Base-by-base conservation (phyloP, 2,797 vertebrate species). In the Centroberyx gerrardi region DNA sequence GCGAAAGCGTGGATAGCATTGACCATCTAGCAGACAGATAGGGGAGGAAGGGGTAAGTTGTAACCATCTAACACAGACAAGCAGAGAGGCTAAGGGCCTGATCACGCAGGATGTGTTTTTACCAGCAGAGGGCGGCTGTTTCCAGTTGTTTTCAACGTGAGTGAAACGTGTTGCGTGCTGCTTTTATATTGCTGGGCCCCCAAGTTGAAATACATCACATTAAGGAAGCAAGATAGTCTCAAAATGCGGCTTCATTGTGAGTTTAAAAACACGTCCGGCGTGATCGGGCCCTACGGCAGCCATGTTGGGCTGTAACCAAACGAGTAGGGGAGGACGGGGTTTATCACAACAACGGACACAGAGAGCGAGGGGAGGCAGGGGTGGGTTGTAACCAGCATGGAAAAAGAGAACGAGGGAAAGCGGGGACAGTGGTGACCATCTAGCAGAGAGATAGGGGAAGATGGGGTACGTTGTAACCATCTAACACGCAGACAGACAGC, bases 401-500 rank as follows among this genome's bases (percentile, higher is more conserved):
- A 15, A 5, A 42, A 15, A 49, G 3, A 33, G 4, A 48, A 17
- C 42, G 13, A 13, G 13, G 44, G 44, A 48, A 28, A 55, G 27
- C 22, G 29, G 44, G 70, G 15, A 49, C 48, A 28, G 70, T 7
- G 4, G 62, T 3, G 53, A 51, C 9, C 3, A 44, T 36, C 56
- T 1, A 44, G 55, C 63, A 63, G 67, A 71, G 74, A 22, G 18
- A 68, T 2, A 17, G 15, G 15, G 13, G 13, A 8, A 48, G 54
- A 4, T 0, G 14, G 70, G 56, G 31, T 18, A 69, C 72, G 62
- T 68, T 46, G 29, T 8, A 58, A 83, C 61, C 70, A 74, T 27
- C 46, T 49, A 75, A 68, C 70, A 67, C 59, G 68, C 62, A 62
- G 2, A 49, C 68, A 63, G 33, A 77, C 9, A 56, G 42, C 7